A percentile compares a stretch with the other conserved stretches of the same genome.
Conservation (phyloP, 2,888 invertebrate genomes). For the Machimus rusticus region DNA sequence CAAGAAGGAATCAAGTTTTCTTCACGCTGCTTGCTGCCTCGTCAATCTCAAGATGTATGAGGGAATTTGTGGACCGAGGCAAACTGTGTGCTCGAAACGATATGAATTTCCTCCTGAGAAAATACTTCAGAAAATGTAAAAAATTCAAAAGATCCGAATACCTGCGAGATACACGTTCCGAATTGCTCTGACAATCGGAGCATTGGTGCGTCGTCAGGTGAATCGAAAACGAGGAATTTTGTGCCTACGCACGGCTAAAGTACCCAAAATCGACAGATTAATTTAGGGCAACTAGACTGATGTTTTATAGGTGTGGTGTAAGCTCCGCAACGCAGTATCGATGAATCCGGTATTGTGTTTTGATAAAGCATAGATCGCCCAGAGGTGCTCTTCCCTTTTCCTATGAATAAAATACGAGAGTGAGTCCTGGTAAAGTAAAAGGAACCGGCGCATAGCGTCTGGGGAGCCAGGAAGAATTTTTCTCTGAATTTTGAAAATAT, state of each 20-base stretch:
- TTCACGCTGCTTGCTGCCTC: neutral
- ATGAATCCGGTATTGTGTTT: neutral
- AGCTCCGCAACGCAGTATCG: neutral
- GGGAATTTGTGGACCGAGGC: neutral
- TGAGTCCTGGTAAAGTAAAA: neutral
- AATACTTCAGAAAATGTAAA: neutral
- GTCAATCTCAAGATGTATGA: neutral
- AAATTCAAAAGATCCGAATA: neutral
- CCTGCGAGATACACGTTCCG: neutral
- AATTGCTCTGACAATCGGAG: neutral
- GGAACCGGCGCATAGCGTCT: neutral
- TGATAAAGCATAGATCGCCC: neutral
- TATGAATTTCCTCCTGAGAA: neutral
- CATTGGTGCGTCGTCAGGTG: neutral
- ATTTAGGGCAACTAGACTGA: neutral
- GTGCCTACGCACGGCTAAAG: neutral
- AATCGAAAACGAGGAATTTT: neutral
- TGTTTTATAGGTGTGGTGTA: neutral
- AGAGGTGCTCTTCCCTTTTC: neutral
- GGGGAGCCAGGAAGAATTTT: neutral
- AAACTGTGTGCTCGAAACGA: neutral
- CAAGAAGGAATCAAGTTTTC: neutral
- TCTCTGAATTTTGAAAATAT: neutral
- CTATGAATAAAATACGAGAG: neutral
- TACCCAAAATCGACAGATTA: neutral